These are phyloP conservation scores for Melolontha melolontha DNA, from an alignment of 2,888 invertebrate species.

Conservation along the genomic window DNA sequence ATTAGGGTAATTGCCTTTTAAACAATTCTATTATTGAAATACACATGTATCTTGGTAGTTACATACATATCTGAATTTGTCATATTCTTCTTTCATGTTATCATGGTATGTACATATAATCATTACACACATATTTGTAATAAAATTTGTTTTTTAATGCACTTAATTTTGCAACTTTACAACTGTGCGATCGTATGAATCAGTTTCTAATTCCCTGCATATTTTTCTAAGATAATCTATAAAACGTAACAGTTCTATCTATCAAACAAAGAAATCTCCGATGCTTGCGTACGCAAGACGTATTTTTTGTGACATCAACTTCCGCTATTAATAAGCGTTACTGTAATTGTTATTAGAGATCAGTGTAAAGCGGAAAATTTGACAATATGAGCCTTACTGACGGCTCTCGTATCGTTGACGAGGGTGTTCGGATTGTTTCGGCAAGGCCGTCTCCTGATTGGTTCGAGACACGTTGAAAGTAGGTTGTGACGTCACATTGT, in stretches of 20 bases:
- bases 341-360: constrained; percentile 58
- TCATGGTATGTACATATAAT: too few species aligned
- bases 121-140: too few species aligned
- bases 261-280: constrained; percentile 63
- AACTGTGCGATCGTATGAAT: background rate
- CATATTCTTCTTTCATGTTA: too few species aligned
- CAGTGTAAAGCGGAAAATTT: constrained; percentile 53
- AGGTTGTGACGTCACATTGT: constrained; percentile 69
- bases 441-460: constrained; percentile 65
- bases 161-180: background rate
- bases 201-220: constrained; percentile 29
- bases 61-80: too few species aligned
- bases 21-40: too few species aligned
- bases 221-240: constrained; percentile 30
- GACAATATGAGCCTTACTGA: constrained; percentile 58
- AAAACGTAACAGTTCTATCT: constrained; percentile 43
- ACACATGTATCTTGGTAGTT: too few species aligned
- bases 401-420: constrained; percentile 59
- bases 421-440: constrained; percentile 58
- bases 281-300: constrained; percentile 62
- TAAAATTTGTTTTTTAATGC: background rate
- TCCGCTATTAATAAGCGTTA: constrained; percentile 63
- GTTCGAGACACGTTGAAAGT: constrained; percentile 67
- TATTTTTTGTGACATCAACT: constrained; percentile 61
- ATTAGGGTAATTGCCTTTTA: too few species aligned